Conservation (phyloP, 92 coral and sea anemone species). For the Nematostella vectensis region DNA sequence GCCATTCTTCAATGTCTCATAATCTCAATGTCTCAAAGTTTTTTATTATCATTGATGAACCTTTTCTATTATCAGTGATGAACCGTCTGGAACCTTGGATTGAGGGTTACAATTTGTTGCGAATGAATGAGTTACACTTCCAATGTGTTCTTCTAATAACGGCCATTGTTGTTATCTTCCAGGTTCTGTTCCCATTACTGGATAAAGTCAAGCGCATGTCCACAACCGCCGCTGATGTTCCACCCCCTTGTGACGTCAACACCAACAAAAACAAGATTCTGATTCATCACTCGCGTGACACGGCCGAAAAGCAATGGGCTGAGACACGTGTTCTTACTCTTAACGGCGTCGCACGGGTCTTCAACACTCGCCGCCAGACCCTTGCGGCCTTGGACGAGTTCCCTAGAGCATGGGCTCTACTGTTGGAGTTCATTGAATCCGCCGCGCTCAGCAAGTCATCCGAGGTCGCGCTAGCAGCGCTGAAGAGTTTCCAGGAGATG, state of each 20-base stretch:
- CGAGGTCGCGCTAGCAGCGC: conserved; percentile 92
- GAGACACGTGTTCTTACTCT: conserved; percentile 95
- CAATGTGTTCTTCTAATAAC: too few relatives aligned
- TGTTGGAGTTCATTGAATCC: conserved; percentile 89
- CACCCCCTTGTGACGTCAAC: conserved; percentile 88
- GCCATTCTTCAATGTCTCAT: too few relatives aligned
- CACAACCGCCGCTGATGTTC: conserved; percentile 93
- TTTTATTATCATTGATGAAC: too few relatives aligned
- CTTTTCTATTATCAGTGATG: too few relatives aligned
- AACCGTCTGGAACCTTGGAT: too few relatives aligned
- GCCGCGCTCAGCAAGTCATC: conserved; percentile 95
- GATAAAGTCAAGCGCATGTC: conserved; percentile 99
- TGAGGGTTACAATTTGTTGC: too few relatives aligned
- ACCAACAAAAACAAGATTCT: conserved; percentile 80
- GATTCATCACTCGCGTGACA: conserved; percentile 99
- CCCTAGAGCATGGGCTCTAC: conserved; percentile 98
- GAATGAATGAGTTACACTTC: too few relatives aligned
- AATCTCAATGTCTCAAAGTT: too few relatives aligned
- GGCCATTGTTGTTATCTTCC: not conserved
- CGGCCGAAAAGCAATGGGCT: conserved; percentile 99
- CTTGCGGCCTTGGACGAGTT: conserved; percentile 94
- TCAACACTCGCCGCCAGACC: conserved; percentile 94
- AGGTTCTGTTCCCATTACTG: conserved; percentile 91
- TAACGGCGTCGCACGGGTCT: conserved; percentile 97
- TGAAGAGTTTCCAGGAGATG: conserved; percentile 95